Conservation (phyloP, 2,113 vertebrate species). For the Hepsetus odoe region DNA sequence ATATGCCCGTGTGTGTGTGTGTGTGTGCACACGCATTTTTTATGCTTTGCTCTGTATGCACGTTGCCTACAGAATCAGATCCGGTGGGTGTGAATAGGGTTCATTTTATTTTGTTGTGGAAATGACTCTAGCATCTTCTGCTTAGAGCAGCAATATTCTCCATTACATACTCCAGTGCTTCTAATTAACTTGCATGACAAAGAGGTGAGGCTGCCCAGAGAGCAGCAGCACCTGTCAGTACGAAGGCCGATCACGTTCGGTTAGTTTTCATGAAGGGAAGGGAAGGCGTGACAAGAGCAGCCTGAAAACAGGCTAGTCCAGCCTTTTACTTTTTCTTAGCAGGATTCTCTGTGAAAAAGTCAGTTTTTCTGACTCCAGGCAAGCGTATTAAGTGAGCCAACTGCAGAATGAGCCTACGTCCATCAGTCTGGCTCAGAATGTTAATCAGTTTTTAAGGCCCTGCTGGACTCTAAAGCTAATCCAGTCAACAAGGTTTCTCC, state of each 20-base stretch:
- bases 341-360: background rate
- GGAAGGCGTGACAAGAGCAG: background rate
- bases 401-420: background rate
- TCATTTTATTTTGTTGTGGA: conserved; percentile 20
- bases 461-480: background rate
- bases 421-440: background rate
- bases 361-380: background rate
- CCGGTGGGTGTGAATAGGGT: background rate
- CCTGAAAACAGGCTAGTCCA: background rate
- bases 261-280: background rate
- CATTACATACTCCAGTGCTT: conserved; percentile 27
- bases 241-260: conserved; percentile 29
- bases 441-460: background rate
- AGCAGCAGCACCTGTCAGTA: background rate
- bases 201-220: conserved; percentile 21
- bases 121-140: conserved; percentile 4
- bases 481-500: background rate
- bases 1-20: background rate
- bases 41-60: background rate
- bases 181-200: conserved; percentile 29
- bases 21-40: background rate
- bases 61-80: background rate
- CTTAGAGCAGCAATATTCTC: conserved; percentile 13
- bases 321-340: conserved; percentile 11
- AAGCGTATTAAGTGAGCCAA: conserved; percentile 4